phyloP scores from a whole-genome alignment of 2,888 invertebrate species.

The Linnaemya vulpina region DNA sequence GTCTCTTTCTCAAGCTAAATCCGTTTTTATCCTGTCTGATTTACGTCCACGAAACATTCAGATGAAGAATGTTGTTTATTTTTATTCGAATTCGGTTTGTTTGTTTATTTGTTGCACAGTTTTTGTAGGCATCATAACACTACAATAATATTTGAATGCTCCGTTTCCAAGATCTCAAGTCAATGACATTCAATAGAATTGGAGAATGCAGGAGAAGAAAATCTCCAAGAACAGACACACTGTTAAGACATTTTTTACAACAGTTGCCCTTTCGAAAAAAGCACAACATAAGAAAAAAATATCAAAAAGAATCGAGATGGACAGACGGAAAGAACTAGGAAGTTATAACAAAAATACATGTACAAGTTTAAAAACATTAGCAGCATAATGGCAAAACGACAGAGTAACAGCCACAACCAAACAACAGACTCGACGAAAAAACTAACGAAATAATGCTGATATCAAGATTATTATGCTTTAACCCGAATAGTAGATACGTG shows the following conservation, averaged over 20 bases:
- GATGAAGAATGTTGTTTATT: constrained; percentile 33
- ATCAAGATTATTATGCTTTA: constrained; percentile 59
- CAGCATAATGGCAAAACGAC: constrained; percentile 44
- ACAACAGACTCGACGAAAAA: constrained; percentile 15
- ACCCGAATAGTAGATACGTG: constrained; percentile 55
- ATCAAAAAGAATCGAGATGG: constrained; percentile 16
- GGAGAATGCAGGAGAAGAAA: constrained; percentile 25
- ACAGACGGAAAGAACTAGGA: constrained; percentile 42
- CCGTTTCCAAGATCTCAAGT: constrained; percentile 44
- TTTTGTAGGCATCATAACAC: constrained; percentile 28
- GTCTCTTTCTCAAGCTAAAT: constrained; percentile 9
- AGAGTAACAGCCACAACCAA: constrained; percentile 23
- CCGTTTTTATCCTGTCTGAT: constrained; percentile 24
- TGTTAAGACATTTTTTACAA: constrained; percentile 32
- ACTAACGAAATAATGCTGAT: constrained; percentile 47
- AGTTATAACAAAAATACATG: constrained; percentile 43
- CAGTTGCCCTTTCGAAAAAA: constrained; percentile 22
- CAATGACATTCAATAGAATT: constrained; percentile 60
- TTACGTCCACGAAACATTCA: constrained; percentile 33
- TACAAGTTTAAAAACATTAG: constrained; percentile 41
- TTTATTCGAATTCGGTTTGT: constrained; percentile 26
- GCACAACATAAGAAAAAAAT: constrained; percentile 7
- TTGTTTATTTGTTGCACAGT: neutral
- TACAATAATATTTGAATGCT: constrained; percentile 4
- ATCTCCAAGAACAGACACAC: constrained; percentile 12